These are phyloP conservation scores for Pristiophorus japonicus DNA, from an alignment of 2,113 vertebrate genomes.

Conservation along the genomic window DNA sequence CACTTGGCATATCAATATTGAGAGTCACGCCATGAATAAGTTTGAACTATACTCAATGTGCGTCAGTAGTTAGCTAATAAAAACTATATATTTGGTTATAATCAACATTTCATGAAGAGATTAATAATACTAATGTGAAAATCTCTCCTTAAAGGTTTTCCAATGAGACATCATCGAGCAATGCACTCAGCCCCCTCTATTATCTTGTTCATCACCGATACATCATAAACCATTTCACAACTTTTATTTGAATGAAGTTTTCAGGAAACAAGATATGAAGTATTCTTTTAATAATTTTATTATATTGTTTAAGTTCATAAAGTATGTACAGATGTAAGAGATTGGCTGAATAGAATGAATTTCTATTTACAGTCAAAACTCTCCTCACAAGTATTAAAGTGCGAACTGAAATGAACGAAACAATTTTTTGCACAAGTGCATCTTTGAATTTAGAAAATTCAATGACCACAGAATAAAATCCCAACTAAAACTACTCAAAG, in stretches of 20 bases:
- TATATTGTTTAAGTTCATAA: neutral
- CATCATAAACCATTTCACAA: neutral
- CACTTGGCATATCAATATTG: neutral
- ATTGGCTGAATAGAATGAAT: neutral
- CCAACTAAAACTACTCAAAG: neutral
- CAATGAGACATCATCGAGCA: neutral
- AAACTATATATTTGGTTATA: neutral
- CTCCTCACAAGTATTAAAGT: neutral
- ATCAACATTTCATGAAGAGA: neutral
- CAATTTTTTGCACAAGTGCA: neutral
- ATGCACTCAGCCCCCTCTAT: neutral
- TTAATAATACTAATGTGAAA: neutral
- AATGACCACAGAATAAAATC: neutral
- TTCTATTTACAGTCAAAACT: neutral
- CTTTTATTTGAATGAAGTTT: neutral
- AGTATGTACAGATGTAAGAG: neutral
- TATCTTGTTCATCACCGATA: neutral
- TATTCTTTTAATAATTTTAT: neutral
- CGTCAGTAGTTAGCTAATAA: neutral
- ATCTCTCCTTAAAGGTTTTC: neutral
- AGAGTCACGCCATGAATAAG: neutral
- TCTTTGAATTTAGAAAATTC: neutral
- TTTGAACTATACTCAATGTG: neutral
- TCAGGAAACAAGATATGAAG: neutral
- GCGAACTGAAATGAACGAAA: neutral